phyloP scores from a whole-genome alignment of 2,888 invertebrate species.

The Lepetodrilus schrolli region DNA sequence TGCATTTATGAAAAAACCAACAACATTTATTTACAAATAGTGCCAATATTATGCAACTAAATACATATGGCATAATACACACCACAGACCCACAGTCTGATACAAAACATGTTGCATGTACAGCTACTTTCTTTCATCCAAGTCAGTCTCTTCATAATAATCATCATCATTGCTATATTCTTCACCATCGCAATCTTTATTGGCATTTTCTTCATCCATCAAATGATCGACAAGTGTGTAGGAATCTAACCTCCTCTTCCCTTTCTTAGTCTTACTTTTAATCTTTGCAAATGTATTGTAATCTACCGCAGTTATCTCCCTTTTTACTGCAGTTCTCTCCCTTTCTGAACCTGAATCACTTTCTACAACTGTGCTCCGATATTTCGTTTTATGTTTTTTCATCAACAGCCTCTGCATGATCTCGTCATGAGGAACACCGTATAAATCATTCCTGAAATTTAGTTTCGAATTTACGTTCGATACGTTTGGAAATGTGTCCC shows the following conservation, averaged over 20 bases:
- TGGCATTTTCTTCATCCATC: not conserved
- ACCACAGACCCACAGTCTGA: too few species aligned
- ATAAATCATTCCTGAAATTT: constrained; percentile 46
- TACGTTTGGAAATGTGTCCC: too few species aligned
- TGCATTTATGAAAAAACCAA: too few species aligned
- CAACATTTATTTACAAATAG: too few species aligned
- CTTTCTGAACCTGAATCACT: not conserved
- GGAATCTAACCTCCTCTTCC: not conserved
- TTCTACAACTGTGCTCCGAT: constrained; percentile 8
- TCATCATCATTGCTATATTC: not conserved
- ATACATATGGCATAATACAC: too few species aligned
- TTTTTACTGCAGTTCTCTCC: not conserved
- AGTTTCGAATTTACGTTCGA: too few species aligned
- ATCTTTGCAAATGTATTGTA: constrained; percentile 11
- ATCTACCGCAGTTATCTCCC: not conserved
- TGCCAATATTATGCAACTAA: too few species aligned
- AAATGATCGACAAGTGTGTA: constrained; percentile 5
- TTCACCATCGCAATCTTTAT: not conserved
- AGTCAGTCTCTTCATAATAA: not conserved
- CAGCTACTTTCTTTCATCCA: not conserved
- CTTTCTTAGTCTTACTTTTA: not conserved
- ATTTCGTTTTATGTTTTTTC: constrained; percentile 39
- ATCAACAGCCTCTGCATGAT: constrained; percentile 44
- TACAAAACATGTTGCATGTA: not conserved
- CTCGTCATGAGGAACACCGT: constrained; percentile 43